phyloP scores from a whole-genome alignment of 2,113 vertebrate species.

The Lophotis ruficrista region DNA sequence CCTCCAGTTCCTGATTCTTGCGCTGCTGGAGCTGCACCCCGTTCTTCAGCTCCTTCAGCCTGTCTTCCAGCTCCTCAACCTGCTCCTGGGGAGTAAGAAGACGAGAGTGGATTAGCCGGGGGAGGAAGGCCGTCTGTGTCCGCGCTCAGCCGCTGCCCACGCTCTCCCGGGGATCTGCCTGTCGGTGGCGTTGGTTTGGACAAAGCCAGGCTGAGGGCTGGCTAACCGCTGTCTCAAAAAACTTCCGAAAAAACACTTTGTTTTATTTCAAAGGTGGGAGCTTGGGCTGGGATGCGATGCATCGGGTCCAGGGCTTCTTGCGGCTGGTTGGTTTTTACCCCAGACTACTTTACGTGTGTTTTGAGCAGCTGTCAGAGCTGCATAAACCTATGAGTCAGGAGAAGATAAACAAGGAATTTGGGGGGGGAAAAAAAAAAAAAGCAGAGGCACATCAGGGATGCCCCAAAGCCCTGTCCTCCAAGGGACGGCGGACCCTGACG shows the following conservation, averaged over 20 bases:
- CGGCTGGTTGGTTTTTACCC: neutral
- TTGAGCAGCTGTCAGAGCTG: neutral
- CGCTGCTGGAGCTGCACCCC: slow-evolving; percentile 86
- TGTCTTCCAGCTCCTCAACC: slow-evolving; percentile 86
- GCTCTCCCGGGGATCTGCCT: neutral
- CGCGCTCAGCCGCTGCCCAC: rapidly evolving
- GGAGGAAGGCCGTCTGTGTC: neutral
- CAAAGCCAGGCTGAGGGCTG: neutral
- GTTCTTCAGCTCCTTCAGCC: slow-evolving; percentile 82
- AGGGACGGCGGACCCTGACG: rapidly evolving
- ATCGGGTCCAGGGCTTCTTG: neutral
- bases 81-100: slow-evolving; percentile 74
- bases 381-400: neutral
- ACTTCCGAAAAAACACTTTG: neutral
- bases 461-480: neutral
- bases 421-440: neutral
- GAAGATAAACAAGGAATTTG: neutral
- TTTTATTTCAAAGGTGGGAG: neutral
- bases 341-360: neutral
- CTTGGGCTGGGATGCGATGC: neutral
- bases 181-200: neutral
- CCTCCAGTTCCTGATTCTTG: slow-evolving; percentile 87
- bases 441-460: neutral
- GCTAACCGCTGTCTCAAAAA: neutral
- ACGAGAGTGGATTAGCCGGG: neutral